These are phyloP conservation scores for Drosophila monieri DNA, from an alignment of 2,888 invertebrate species.

Conservation along the genomic window DNA sequence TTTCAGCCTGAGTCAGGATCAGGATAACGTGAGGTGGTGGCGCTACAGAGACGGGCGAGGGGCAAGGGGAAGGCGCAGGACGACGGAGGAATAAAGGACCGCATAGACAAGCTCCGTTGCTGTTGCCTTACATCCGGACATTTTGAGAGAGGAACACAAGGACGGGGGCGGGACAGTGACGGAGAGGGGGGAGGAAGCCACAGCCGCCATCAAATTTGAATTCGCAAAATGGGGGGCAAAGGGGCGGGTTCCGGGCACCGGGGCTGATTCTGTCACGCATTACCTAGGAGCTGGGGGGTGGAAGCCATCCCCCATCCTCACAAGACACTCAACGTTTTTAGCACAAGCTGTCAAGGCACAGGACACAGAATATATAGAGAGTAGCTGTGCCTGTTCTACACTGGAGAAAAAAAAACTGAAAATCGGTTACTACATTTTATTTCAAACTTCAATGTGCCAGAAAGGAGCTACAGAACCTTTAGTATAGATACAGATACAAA, in stretches of 20 bases:
- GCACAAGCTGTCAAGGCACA: conserved; percentile 67
- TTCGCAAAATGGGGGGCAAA: conserved; percentile 41
- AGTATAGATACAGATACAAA: no score
- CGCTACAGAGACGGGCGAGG: background rate
- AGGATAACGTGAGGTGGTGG: conserved; percentile 14
- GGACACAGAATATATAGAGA: conserved; percentile 6
- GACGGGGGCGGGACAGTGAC: background rate
- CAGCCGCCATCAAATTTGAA: conserved; percentile 78
- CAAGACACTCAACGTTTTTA: conserved; percentile 70
- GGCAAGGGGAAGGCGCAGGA: background rate
- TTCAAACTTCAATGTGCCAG: no score
- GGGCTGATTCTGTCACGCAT: conserved; percentile 69
- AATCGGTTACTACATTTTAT: no score
- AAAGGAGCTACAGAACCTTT: no score
- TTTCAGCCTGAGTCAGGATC: conserved; percentile 49
- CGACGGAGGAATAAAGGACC: conserved; percentile 28
- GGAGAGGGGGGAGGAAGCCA: conserved; percentile 46
- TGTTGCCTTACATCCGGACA: conserved; percentile 69
- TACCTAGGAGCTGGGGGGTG: conserved; percentile 47
- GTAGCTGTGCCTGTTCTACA: background rate
- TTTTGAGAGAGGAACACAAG: conserved; percentile 9
- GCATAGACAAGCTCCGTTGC: conserved; percentile 68
- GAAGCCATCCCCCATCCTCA: conserved; percentile 15
- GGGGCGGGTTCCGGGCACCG: conserved; percentile 12
- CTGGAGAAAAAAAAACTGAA: background rate